Evolutionary conservation across 30 jellyfish, hydroid and myxozoan genomes (phyloP), one percentile per base, ranked within the genome.

Genomic region (Nemopilema nomurai): DNA sequence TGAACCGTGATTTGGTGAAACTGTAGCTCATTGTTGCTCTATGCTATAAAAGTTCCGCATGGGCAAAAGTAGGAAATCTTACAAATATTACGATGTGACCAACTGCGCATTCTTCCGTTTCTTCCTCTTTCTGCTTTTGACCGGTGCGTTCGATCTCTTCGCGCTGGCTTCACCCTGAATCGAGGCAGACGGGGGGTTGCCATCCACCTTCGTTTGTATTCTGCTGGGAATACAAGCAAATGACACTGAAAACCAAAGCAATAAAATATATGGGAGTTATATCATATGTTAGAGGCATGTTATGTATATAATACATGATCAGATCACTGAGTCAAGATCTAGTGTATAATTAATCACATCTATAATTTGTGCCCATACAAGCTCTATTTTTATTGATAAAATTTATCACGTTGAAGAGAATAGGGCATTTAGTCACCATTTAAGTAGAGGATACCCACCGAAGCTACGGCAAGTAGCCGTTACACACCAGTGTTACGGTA

Each of bases 101-200:
- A 20, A 13, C 25, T 49, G 7, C 8, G 30, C 29, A 63, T 75
- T 75, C 24, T 75, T 75, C 23, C 29, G 33, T 22, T 51, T 75
- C 49, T 51, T 49, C 22, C 49, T 75, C 85, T 75, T 75, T 49
- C 49, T 50, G 33, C 25, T 33, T 28, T 75, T 49, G 1, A 18
- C 8, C 16, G 22, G 74, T 4, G 21, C 49, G 19, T 21, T 75
- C 50, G 18, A 21, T 3, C 49, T 51, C 7, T 75, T 49, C 4
- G 57, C 74, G 4, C 1, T 16, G 31, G 73, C 13, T 22, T 72
- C 53, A 4, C 57, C 13, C 13, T 41, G 9, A 41, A 41, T 41
- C 57, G 57, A 13, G 13, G 13, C 13, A 6, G 57, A 41, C 6
- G 57, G 57, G 57, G 57, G 6, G 57, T 41, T 41, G 57, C 13